Base-by-base conservation (phyloP, 2,888 invertebrate species). In the Onchidella celtica region DNA sequence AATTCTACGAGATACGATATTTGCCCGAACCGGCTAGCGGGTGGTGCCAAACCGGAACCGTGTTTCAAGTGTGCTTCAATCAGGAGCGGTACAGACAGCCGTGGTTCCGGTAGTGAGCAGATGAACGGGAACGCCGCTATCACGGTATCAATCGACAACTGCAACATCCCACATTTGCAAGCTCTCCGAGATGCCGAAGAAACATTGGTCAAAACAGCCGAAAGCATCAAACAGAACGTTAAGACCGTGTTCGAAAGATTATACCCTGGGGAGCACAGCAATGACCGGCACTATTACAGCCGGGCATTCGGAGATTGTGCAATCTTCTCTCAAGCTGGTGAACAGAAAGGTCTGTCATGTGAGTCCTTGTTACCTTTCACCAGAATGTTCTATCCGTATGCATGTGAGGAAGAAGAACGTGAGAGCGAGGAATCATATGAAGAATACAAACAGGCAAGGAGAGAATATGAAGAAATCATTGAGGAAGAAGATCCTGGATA, bases 141-240 rank as follows among this genome's bases (percentile, higher is more conserved):
- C 17, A 47, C 6, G 9, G 17, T 11, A 47, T 17, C 47, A 11
- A 2, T 3, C 1, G n/a, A n/a, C 21, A 14, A 34, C 14, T n/a
- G 36, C 27, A 11, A 1, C 1, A 3, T 2, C 21, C 36, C 61
- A 0, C 4, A 2, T 14, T 4, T 32, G 9, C n/a, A 57, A 3
- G 9, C 72, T 2, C 34, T 36, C 2, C n/a, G 24, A 29, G 59
- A 34, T 14, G 4, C 38, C 24, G 61, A 73, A 4, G 73, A 73
- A 14, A 61, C 1, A 3, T 34, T 73, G 38, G 47, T 73, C 14
- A 59, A 11, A 17, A 73, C 59, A 11, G 73, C 57, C 0, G 14
- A 73, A 17, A 21, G 59, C 4, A 59, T 73, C 14, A 73, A 73
- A 24, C 59, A 59, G 24, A 57, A 73, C 36, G 57, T 73, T 3